Percentiles rank a stretch among this genome's conserved stretches.
Evolutionary conservation across 1,140 invertebrate species (phyloP).

Genomic region (Drosophila setifemur): DNA sequence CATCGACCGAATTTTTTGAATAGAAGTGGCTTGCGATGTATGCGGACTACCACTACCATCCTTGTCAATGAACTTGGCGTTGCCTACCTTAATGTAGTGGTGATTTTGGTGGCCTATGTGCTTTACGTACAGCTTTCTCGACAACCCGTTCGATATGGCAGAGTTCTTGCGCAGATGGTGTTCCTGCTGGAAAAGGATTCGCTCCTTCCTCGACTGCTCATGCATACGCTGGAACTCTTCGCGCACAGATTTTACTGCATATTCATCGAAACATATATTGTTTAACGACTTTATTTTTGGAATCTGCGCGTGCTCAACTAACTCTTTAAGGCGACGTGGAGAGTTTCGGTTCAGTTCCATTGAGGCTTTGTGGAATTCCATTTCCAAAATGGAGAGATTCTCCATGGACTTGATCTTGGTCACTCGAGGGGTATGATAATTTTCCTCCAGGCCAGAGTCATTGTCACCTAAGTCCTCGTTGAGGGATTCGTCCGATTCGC

Average conservation of each 20-base stretch:
- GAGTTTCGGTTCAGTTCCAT: conserved; percentile 77
- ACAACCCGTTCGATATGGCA: conserved; percentile 58
- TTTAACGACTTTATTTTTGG: conserved; percentile 80
- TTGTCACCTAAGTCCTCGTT: conserved; percentile 67
- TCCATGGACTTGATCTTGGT: conserved; percentile 82
- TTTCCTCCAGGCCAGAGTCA: conserved; percentile 79
- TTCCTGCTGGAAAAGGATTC: conserved; percentile 55
- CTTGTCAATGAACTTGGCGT: conserved; percentile 80
- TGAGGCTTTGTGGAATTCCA: conserved; percentile 80
- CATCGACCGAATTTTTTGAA: conserved; percentile 81
- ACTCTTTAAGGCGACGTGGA: conserved; percentile 69
- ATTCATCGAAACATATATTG: conserved; percentile 76
- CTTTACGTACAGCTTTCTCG: conserved; percentile 67
- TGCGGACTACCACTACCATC: conserved; percentile 61
- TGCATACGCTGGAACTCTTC: conserved; percentile 72
- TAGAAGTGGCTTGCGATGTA: conserved; percentile 64
- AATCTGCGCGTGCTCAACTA: conserved; percentile 67
- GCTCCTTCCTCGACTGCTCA: conserved; percentile 59
- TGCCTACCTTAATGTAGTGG: conserved; percentile 69
- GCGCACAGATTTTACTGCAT: conserved; percentile 61
- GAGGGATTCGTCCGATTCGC: conserved; percentile 50
- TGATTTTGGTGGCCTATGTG: conserved; percentile 44
- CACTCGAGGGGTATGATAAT: conserved; percentile 76
- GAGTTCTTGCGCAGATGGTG: conserved; percentile 65
- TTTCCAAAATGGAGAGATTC: conserved; percentile 77